These are phyloP conservation scores for Belgica antarctica DNA, from an alignment of 2,888 invertebrate species.

Conservation along the genomic window DNA sequence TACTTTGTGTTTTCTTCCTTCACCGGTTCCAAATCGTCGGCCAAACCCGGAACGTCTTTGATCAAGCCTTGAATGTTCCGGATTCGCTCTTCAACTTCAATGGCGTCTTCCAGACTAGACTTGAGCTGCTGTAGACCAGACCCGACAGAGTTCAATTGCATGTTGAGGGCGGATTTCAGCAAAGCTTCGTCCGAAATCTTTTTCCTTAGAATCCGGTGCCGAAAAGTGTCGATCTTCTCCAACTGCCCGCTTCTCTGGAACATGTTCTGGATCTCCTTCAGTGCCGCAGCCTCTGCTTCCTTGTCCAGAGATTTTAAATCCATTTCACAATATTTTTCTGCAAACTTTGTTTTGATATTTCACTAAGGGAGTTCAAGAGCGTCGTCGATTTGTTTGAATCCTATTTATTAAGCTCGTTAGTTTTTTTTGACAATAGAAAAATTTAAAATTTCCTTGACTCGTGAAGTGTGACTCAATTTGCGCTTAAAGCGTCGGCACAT, in stretches of 20 bases:
- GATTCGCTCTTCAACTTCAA: conserved; percentile 69
- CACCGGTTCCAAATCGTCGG: conserved; percentile 77
- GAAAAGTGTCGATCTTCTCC: conserved; percentile 70
- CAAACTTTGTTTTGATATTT: too few relatives aligned
- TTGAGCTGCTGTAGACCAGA: conserved; percentile 89
- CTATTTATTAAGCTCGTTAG: conserved; percentile 22
- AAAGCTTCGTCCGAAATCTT: conserved; percentile 91
- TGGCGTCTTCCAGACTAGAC: conserved; percentile 79
- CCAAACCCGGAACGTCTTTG: conserved; percentile 73
- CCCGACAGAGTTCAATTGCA: conserved; percentile 93
- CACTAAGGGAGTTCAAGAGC: too few relatives aligned
- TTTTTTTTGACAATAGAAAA: too few relatives aligned
- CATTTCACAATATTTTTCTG: too few relatives aligned
- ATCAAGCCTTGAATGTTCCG: conserved; percentile 74
- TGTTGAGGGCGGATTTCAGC: conserved; percentile 97
- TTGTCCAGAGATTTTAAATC: conserved; percentile 69
- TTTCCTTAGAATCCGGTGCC: conserved; percentile 63
- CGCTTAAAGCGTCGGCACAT: too few relatives aligned
- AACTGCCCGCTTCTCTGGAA: conserved; percentile 92
- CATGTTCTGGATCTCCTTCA: conserved; percentile 86
- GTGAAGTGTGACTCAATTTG: too few relatives aligned
- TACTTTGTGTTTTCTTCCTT: conserved; percentile 91
- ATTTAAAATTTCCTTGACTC: too few relatives aligned
- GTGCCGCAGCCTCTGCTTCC: conserved; percentile 73
- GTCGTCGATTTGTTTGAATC: too few relatives aligned